phyloP scores from a whole-genome alignment of 2,888 invertebrate species.

The Gandaritis pyraliata region DNA sequence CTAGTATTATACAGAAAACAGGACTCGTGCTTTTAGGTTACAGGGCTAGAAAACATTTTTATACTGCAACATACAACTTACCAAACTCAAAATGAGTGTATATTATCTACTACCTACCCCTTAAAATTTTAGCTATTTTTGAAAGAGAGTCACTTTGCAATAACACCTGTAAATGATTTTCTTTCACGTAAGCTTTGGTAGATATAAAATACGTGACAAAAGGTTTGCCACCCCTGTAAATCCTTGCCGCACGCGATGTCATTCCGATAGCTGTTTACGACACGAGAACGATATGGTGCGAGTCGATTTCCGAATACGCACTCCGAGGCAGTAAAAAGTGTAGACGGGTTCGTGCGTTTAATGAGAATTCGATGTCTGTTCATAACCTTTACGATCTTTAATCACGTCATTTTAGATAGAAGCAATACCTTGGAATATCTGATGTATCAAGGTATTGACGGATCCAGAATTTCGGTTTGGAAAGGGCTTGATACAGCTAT shows the following conservation, averaged over 20 bases:
- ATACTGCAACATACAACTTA: no score
- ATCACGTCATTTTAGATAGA: slow-evolving; percentile 28
- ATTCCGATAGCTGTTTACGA: slow-evolving; percentile 43
- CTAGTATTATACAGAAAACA: slow-evolving; percentile 10
- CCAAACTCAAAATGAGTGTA: no score
- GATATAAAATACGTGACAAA: slow-evolving; percentile 6
- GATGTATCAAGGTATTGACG: neutral
- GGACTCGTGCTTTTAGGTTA: slow-evolving; percentile 5
- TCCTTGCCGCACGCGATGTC: slow-evolving; percentile 37
- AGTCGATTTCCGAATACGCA: slow-evolving; percentile 41
- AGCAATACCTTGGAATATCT: slow-evolving; percentile 15
- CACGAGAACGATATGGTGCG: slow-evolving; percentile 41
- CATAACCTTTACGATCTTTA: slow-evolving; percentile 23
- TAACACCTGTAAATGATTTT: no score
- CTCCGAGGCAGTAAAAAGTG: slow-evolving; percentile 37
- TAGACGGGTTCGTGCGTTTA: slow-evolving; percentile 31
- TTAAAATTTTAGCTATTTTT: no score
- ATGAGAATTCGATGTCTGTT: slow-evolving; percentile 37
- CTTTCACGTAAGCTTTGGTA: neutral
- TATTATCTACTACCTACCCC: no score
- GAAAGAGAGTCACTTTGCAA: no score
- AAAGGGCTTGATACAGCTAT: no score
- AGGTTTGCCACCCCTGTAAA: slow-evolving; percentile 14
- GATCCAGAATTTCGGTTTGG: no score
- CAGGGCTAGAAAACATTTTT: slow-evolving; percentile 11